These are phyloP conservation scores for Chiridota heheva DNA, from an alignment of 35 echinoderm and acorn worm genomes.

Conservation along the genomic window DNA sequence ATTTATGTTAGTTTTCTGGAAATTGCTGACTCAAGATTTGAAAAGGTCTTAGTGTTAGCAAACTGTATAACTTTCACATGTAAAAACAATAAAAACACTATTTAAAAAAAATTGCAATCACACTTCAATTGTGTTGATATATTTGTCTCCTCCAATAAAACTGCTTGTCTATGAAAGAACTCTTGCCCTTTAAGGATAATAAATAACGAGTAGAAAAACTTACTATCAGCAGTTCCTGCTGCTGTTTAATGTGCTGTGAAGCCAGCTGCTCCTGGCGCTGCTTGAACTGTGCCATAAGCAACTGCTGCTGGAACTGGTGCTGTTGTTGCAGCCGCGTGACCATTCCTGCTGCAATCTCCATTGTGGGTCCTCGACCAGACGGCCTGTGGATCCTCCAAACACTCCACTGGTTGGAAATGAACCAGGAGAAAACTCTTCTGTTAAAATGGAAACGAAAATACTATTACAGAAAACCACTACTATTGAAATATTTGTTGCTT, in stretches of 20 bases:
- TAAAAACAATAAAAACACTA: no score
- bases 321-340: conserved; percentile 80
- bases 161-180: no score
- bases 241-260: conserved; percentile 93
- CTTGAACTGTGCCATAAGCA: conserved; percentile 90
- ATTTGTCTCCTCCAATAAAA: background rate
- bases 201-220: conserved; percentile 1
- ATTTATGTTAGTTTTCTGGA: no score
- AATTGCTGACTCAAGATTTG: no score
- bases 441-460: no score
- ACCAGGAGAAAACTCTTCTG: no score
- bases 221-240: conserved; percentile 83
- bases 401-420: no score
- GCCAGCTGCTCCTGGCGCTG: conserved; percentile 72
- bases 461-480: no score
- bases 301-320: conserved; percentile 96
- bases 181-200: background rate
- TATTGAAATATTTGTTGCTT: no score
- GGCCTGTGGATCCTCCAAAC: background rate
- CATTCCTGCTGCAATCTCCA: conserved; percentile 47
- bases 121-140: background rate
- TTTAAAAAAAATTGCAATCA: background rate
- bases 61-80: no score
- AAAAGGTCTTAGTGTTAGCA: no score
- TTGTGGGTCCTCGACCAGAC: conserved; percentile 23